These are phyloP conservation scores for Eupithecia subumbrata DNA, from an alignment of 2,888 invertebrate species.

Conservation along the genomic window DNA sequence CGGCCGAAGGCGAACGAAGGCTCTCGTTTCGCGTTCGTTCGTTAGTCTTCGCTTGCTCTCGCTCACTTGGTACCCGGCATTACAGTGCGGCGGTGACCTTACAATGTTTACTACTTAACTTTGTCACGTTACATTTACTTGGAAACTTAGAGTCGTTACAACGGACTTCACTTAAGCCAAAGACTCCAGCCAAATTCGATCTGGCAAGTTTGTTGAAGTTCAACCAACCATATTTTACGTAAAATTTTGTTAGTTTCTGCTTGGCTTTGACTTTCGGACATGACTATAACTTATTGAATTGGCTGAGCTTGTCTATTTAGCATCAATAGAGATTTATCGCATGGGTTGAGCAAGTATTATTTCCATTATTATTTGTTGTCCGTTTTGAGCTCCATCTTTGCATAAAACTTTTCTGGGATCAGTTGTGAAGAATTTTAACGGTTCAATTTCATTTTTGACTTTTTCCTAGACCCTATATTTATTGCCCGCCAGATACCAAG, in stretches of 20 bases:
- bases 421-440: neutral
- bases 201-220: conserved; percentile 1
- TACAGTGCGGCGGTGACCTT: neutral
- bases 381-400: neutral
- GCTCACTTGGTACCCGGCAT: too few relatives aligned
- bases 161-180: neutral
- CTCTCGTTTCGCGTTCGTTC: too few relatives aligned
- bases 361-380: neutral
- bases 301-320: neutral
- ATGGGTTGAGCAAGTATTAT: neutral
- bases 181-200: conserved; percentile 1
- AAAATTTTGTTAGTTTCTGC: neutral
- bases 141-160: conserved; percentile 18
- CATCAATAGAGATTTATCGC: neutral
- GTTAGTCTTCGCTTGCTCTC: too few relatives aligned
- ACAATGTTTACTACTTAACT: conserved; percentile 10
- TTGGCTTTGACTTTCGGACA: neutral
- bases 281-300: neutral
- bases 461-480: neutral
- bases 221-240: neutral
- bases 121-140: conserved; percentile 14
- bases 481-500: neutral
- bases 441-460: neutral
- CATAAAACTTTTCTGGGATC: conserved; percentile 2
- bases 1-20: too few relatives aligned